Evolutionary conservation across 2,888 invertebrate genomes (phyloP), one percentile per base, ranked within the genome.

Genomic region (Chaetogeoica ovagalla): DNA sequence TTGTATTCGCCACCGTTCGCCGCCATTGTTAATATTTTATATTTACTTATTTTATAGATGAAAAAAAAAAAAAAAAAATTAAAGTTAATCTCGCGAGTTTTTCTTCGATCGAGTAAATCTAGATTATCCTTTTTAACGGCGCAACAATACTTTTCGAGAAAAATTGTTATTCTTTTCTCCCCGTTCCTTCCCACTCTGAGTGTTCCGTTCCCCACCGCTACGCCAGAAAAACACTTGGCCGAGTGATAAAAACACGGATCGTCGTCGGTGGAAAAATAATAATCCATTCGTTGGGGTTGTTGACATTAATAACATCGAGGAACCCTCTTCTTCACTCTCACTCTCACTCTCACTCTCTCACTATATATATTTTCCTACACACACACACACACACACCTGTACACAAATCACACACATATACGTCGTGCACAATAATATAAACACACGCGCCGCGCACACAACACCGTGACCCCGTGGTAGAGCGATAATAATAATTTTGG

Each of bases 241-340:
- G 8, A 66, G 75, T 57, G 75, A 66, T 75, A 75, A 75, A 30
- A 75, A 75, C 75, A 75, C 66, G 75, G 65, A 66, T 66, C 57
- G 75, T 43, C 30, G 68, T 62, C 52, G 60, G n/a, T n/a, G n/a
- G n/a, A n/a, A n/a, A n/a, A n/a, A n/a, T n/a, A 77, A 70, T 70
- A 69, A 77, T 77, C 68, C 69, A 69, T 77, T 70, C 69, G 70
- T 37, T 21, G 79, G 70, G 79, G 79, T 79, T 79, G 79, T 79
- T 79, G 79, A 79, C 71, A 79, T 79, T 79, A 79, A 79, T 71
- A 71, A 79, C 79, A 57, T 71, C 77, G 60, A n/a, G 66, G 39
- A 75, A 69, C 77, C 77, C 62, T 55, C 77, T 19, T 55, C 21
- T 9, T 21, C 23, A 19, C 43, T 17, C 21, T 43, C 55, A 8